These are phyloP conservation scores for Phalacrocorax brasilianus DNA, from an alignment of 2,113 vertebrate genomes.

Conservation along the genomic window DNA sequence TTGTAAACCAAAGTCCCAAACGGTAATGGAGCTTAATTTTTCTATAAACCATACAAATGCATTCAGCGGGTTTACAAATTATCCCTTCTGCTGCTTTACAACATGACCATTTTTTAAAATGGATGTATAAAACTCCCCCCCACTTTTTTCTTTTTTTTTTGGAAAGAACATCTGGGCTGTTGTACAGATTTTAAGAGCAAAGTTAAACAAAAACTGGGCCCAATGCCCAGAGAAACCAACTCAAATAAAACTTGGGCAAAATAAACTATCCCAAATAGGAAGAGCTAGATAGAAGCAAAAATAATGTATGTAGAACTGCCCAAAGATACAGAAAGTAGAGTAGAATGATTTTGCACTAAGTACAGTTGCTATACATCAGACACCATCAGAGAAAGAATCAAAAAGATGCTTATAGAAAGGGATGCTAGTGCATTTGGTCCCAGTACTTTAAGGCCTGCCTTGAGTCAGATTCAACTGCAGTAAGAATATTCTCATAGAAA, in stretches of 20 bases:
- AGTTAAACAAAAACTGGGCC: slow-evolving; percentile 60
- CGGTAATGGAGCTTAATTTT: slow-evolving; percentile 9
- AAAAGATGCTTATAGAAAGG: not conserved
- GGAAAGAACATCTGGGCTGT: slow-evolving; percentile 24
- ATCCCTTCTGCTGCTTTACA: slow-evolving; percentile 25
- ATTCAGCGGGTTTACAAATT: slow-evolving; percentile 11
- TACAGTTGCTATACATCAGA: not conserved
- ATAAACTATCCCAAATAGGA: slow-evolving; percentile 46
- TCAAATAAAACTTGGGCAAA: slow-evolving; percentile 43
- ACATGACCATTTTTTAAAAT: not conserved
- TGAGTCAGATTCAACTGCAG: not conserved
- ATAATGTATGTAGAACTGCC: not conserved
- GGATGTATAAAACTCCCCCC: not conserved
- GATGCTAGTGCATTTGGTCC: not conserved
- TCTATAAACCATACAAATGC: slow-evolving; percentile 19
- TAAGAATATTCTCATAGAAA: not conserved
- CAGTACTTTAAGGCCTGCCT: not conserved
- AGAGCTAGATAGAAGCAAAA: not conserved
- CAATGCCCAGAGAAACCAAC: slow-evolving; percentile 54
- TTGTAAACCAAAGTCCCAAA: not conserved
- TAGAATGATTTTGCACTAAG: not conserved
- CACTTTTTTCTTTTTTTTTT: not conserved
- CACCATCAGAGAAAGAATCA: not conserved
- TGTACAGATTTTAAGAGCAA: slow-evolving; percentile 37
- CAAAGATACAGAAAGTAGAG: not conserved